These are phyloP conservation scores for Elegia similella DNA, from an alignment of 2,888 invertebrate species.

Conservation along the genomic window DNA sequence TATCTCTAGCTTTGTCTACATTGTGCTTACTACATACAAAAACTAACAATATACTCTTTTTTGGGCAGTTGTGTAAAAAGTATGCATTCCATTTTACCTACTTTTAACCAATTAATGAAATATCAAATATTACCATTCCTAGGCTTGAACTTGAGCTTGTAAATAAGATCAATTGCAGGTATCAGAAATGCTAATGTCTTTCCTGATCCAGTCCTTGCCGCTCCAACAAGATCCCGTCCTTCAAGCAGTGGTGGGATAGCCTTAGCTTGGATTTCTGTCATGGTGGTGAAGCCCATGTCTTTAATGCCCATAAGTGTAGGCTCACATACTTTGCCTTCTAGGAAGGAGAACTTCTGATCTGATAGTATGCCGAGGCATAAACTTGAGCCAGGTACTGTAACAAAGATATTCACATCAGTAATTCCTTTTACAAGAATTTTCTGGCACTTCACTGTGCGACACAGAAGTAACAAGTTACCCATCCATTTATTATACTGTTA, in stretches of 20 bases:
- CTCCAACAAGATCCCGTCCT: slow-evolving; percentile 95
- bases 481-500: no score
- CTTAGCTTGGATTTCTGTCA: slow-evolving; percentile 97
- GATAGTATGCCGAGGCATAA: slow-evolving; percentile 82
- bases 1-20: no score
- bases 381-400: slow-evolving; percentile 84
- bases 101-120: no score
- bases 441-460: no score
- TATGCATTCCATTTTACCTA: no score
- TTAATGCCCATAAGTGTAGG: slow-evolving; percentile 90
- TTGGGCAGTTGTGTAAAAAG: no score
- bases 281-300: slow-evolving; percentile 95
- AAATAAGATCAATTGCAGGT: slow-evolving; percentile 96
- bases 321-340: slow-evolving; percentile 88
- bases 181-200: slow-evolving; percentile 98
- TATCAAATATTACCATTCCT: slow-evolving; percentile 87
- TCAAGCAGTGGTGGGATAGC: slow-evolving; percentile 94
- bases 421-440: no score
- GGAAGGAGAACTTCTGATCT: slow-evolving; percentile 80
- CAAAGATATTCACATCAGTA: slow-evolving; percentile 9
- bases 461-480: no score
- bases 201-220: slow-evolving; percentile 97
- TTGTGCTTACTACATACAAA: no score
- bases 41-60: no score
- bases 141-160: slow-evolving; percentile 95